Percentiles rank a stretch among this genome's conserved stretches.
Conservation (phyloP, 2,797 vertebrate species). For the Enoplosus armatus region DNA sequence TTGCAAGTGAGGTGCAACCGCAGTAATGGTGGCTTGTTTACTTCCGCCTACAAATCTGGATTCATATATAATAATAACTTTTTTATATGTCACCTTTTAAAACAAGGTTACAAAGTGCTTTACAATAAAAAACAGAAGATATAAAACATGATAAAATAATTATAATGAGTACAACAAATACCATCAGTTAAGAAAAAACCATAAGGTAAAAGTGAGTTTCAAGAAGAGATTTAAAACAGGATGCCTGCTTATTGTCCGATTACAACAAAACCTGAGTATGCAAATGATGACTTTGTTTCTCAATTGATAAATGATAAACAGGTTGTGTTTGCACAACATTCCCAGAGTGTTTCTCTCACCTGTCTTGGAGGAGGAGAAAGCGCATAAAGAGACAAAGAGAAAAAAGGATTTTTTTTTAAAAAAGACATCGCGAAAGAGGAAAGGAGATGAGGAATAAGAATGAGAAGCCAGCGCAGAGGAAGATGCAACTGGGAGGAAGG, state of each 20-base stretch:
- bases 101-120: no score
- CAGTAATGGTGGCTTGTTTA: not conserved
- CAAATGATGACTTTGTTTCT: constrained; percentile 1
- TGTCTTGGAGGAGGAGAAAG: not conserved
- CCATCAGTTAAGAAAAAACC: no score
- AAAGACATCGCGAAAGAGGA: not conserved
- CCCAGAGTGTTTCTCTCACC: constrained; percentile 15
- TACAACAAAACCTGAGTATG: not conserved
- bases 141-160: no score
- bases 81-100: no score
- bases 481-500: constrained; percentile 45
- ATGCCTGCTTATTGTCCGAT: not conserved
- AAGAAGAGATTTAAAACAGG: no score
- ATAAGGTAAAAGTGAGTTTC: no score
- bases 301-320: constrained; percentile 12
- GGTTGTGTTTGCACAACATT: constrained; percentile 2
- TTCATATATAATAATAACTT: no score
- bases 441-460: constrained; percentile 17
- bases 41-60: not conserved
- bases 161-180: no score
- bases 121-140: no score
- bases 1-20: not conserved
- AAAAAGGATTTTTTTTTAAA: not conserved
- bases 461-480: constrained; percentile 18
- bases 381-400: not conserved